Conservation (phyloP, 2,113 vertebrate genomes). For the Limanda limanda region DNA sequence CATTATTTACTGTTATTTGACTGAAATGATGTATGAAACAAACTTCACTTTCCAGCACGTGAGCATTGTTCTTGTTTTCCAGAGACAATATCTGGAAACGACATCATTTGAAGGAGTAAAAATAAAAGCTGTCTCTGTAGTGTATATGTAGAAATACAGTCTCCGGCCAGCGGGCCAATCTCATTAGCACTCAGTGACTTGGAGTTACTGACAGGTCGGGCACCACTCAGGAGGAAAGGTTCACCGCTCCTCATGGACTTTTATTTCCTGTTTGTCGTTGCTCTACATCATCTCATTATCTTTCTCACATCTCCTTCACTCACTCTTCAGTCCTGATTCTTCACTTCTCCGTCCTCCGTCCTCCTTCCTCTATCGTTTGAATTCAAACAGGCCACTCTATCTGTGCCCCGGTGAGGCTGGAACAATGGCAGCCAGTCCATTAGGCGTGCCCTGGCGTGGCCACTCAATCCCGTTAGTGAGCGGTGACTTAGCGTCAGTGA, state of each 20-base stretch:
- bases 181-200: slow-evolving; percentile 8
- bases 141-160: too few relatives aligned
- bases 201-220: not conserved
- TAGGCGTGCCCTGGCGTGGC: slow-evolving; percentile 23
- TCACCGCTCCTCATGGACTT: not conserved
- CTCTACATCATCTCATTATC: not conserved
- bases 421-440: not conserved
- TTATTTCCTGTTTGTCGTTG: too few relatives aligned
- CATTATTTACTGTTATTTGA: not conserved
- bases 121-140: not conserved
- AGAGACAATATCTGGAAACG: too few relatives aligned
- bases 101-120: not conserved
- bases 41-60: not conserved
- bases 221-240: not conserved
- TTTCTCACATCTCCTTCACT: not conserved
- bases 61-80: too few relatives aligned
- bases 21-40: not conserved
- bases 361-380: not conserved
- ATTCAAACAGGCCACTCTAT: not conserved
- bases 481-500: slow-evolving; percentile 24
- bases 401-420: not conserved
- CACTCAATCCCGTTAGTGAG: slow-evolving; percentile 31
- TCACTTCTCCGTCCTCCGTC: not conserved
- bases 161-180: slow-evolving; percentile 7
- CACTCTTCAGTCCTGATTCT: too few relatives aligned